phyloP scores from a whole-genome alignment of 2,888 invertebrate species.

The Venusia cambrica region DNA sequence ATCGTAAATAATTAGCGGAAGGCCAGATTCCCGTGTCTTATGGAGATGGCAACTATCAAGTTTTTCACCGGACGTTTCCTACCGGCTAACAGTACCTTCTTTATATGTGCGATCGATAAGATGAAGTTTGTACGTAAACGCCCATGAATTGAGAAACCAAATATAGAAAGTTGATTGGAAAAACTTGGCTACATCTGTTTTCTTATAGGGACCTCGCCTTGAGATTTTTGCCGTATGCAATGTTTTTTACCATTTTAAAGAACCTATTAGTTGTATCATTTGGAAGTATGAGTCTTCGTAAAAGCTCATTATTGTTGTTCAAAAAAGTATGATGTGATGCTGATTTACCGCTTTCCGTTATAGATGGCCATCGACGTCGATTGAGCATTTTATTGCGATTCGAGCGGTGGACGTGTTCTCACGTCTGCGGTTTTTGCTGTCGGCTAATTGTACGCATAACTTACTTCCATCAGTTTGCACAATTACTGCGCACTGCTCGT shows the following conservation, averaged over 20 bases:
- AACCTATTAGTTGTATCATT: too few species aligned
- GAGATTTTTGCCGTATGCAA: too few species aligned
- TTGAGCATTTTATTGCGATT: conserved; percentile 47
- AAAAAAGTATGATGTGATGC: conserved; percentile 39
- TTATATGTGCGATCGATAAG: conserved; percentile 40
- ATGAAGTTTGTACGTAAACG: conserved; percentile 32
- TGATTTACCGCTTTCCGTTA: conserved; percentile 40
- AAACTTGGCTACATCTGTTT: conserved; percentile 21
- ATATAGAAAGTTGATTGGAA: conserved; percentile 25
- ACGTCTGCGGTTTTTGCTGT: conserved; percentile 55
- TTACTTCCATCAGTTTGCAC: conserved; percentile 58
- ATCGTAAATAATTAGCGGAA: conserved; percentile 82
- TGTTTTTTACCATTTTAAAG: too few species aligned
- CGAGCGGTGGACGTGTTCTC: conserved; percentile 41
- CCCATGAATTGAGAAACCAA: conserved; percentile 32
- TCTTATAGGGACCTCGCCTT: conserved; percentile 6
- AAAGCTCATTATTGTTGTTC: conserved; percentile 7
- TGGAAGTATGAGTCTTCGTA: neutral
- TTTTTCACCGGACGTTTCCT: conserved; percentile 71
- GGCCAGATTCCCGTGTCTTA: conserved; percentile 79
- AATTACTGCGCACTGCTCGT: conserved; percentile 43
- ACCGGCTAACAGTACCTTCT: conserved; percentile 57
- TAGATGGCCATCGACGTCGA: conserved; percentile 47
- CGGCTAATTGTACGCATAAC: conserved; percentile 57
- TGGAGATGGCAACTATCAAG: conserved; percentile 71